Base-by-base conservation (phyloP, 1,140 invertebrate species). In the Colletes latitarsis region DNA sequence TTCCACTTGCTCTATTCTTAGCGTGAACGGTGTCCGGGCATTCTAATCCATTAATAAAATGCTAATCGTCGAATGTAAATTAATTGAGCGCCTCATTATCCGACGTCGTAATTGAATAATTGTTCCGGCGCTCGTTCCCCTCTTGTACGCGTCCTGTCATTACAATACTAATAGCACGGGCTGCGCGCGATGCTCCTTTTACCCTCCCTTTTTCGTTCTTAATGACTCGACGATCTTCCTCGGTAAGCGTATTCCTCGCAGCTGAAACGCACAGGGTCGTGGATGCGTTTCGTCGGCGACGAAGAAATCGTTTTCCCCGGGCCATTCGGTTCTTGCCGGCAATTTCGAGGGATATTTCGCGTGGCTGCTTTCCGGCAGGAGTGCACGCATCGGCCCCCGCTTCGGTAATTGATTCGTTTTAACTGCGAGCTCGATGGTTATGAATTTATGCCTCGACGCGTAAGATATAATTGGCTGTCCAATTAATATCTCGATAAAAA, bases 401-500 rank as follows among this genome's bases (percentile, higher is more conserved):
- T 82, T 78, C 75, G 60, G 73, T 91, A 89, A 91, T 91, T 90
- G 82, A 83, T 88, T 88, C 88, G 75, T 88, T 90, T 88, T 89
- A 89, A 81, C 82, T 84, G 81, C 83, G 52, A 84, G 83, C 81
- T 82, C 80, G 88, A 90, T 88, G 82, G 88, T 87, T 90, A 89
- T 85, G 87, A 91, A 92, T 92, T 92, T 91, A 92, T 91, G 88
- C 81, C 77, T 82, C 69, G 77, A 84, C 86, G 85, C 82, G 86
- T 85, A 86, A 87, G 88, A 89, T 91, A 92, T 92, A 92, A 92
- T 91, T 92, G 91, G 83, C 70, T 84, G 83, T 86, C 84, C 87
- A 88, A 92, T 92, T 92, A 92, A 92, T 92, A 90, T 90, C 77
- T 72, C 83, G 89, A 89, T 89, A 89, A 90, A 89, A 88, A 88